Base-by-base conservation (phyloP, 2,888 invertebrate species). In the Trissoscelio sp. region DNA sequence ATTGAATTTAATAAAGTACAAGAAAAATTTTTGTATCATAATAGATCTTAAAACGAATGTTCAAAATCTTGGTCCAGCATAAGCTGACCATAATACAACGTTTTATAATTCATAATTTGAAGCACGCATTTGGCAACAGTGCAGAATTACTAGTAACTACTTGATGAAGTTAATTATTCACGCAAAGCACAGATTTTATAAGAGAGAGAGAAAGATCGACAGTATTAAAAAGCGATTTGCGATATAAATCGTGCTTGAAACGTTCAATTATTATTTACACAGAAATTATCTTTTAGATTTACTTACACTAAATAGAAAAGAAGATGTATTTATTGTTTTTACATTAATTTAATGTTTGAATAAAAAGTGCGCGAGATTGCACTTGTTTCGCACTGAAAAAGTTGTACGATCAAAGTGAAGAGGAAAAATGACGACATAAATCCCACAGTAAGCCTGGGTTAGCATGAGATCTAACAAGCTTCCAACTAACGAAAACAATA, bases 401-500 rank as follows among this genome's bases (percentile, higher is more conserved):
- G 57, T 20, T n/a, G 62, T n/a, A n/a, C 39, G 16, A 31, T 16
- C 3, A 28, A 42, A 31, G 12, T 39, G 11, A 48, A 42, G n/a
- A 46, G 3, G 24, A 14, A 16, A 55, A 55, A 44, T 53, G 55
- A 73, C 37, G 39, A 67, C 18, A 18, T 58, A 34, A 31, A 57
- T 44, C 28, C 12, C 12, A 31, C 39, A 74, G 55, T 28, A 60
- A 73, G 72, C 55, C 55, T 81, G 81, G 77, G 67, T 62, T 53
- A 77, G 81, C 81, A 81, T 81, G 81, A 77, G 9, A 67, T 81
- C 67, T 81, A 81, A 81, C 72, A 77, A 67, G 81, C 81, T 81
- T 81, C 37, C 57, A 72, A 77, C 72, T 79, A 81, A 81, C 77
- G 70, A 66, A 53, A 60, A 46, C 9, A 60, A 39, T 70, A 51